Base-by-base conservation (phyloP, 2,888 invertebrate genomes). In the Thereva nobilitata region DNA sequence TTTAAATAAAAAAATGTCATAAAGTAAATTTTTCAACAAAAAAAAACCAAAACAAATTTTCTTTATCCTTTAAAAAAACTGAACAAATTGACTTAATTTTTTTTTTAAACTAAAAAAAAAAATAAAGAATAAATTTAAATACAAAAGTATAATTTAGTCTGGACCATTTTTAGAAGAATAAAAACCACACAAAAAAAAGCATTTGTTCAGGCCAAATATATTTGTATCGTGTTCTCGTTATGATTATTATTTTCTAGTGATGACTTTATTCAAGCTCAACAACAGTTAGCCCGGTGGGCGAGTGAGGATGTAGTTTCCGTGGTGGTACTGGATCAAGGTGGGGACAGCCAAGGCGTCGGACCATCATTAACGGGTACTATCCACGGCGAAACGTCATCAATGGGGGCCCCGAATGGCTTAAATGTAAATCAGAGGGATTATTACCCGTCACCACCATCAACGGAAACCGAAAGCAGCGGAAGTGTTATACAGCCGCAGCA, bases 181-280 rank as follows among this genome's bases (percentile, higher is more conserved):
- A 7, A 45, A 45, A 37, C 44, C 45, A 38, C n/a, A 38, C 38
- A 37, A 47, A 63, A 34, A 40, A 45, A n/a, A 54, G 38, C 45
- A 65, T 65, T 65, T 65, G 65, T 56, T 65, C 34, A 65, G 65
- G 65, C 65, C 56, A 65, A 38, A 41, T 40, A 64, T 34, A 34
- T 47, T 56, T 56, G 56, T 84, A 85, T 84, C 84, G 86, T 87
- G 86, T 86, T 83, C 81, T 86, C 86, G 85, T 86, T 87, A 87
- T 86, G 86, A 86, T 88, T 89, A 87, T 89, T 90, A 89, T 90
- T 91, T 92, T 92, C 89, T 92, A 93, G 92, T 92, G 92, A 92
- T 92, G 92, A 92, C 89, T 93, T 92, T 92, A 91, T 92, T 92
- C 92, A 93, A 92, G 92, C 93, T 91, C 93, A 92, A 90, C 92